These are phyloP conservation scores for Pyrgus malvae DNA, from an alignment of 2,888 invertebrate genomes.

Conservation along the genomic window DNA sequence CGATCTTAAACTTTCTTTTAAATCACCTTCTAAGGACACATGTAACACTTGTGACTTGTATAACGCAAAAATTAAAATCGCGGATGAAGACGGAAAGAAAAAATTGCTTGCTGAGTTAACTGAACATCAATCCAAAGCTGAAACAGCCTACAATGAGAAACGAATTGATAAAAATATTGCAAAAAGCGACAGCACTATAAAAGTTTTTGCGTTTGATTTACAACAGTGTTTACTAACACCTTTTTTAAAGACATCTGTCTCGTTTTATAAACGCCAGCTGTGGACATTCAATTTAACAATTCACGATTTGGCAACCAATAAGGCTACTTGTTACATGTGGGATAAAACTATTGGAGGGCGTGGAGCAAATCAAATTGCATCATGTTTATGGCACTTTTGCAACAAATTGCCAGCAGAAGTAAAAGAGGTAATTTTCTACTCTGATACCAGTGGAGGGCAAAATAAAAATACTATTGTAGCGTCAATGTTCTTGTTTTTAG, in stretches of 20 bases:
- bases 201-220: constrained; percentile 31
- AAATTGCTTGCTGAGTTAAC: too few relatives aligned
- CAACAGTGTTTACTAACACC: constrained; percentile 38
- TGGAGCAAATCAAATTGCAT: constrained; percentile 40
- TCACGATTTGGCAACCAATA: constrained; percentile 30
- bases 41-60: too few relatives aligned
- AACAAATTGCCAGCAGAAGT: constrained; percentile 5
- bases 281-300: constrained; percentile 37
- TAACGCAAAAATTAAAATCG: too few relatives aligned
- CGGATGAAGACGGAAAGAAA: too few relatives aligned
- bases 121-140: too few relatives aligned
- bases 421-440: constrained; percentile 1
- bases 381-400: constrained; percentile 35
- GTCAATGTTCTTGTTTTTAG: neutral
- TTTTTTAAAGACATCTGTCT: constrained; percentile 29
- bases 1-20: too few relatives aligned
- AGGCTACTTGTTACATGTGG: constrained; percentile 38
- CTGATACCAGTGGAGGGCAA: neutral
- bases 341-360: constrained; percentile 32
- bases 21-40: too few relatives aligned
- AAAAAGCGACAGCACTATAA: too few relatives aligned
- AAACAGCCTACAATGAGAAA: too few relatives aligned
- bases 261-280: constrained; percentile 36
- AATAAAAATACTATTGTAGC: neutral
- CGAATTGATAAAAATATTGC: too few relatives aligned